phyloP scores from a whole-genome alignment of 2,888 invertebrate species.

The Plebejus anna region DNA sequence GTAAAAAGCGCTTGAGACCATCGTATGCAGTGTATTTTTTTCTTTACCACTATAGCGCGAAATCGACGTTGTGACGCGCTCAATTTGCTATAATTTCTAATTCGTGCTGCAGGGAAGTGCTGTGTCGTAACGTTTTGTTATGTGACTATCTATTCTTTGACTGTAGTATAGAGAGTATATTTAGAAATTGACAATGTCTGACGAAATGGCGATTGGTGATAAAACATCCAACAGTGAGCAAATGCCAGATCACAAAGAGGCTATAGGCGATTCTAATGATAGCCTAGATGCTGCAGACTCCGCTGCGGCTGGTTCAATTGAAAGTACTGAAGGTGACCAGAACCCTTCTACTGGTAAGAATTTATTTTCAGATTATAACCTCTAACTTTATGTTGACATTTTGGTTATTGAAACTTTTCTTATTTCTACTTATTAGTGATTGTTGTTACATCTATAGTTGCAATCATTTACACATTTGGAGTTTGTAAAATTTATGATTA shows the following conservation, averaged over 20 bases:
- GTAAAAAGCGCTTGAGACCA: conserved; percentile 28
- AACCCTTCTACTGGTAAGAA: conserved; percentile 39
- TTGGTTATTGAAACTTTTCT: background rate
- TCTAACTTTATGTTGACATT: conserved; percentile 41
- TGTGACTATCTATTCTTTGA: conserved; percentile 63
- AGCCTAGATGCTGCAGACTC: conserved; percentile 43
- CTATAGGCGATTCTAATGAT: conserved; percentile 52
- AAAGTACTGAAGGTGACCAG: conserved; percentile 41
- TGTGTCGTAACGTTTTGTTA: conserved; percentile 66
- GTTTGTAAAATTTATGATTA: background rate
- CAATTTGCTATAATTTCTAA: conserved; percentile 62
- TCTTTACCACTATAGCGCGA: conserved; percentile 70
- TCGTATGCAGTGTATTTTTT: conserved; percentile 42
- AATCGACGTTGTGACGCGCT: conserved; percentile 73
- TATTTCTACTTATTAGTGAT: background rate
- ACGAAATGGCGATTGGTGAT: conserved; percentile 75
- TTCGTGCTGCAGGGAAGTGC: conserved; percentile 54
- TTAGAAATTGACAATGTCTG: conserved; percentile 71
- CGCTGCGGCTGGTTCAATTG: conserved; percentile 42
- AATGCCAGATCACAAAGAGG: conserved; percentile 46
- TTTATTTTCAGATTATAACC: conserved; percentile 44
- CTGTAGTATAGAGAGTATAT: conserved; percentile 60
- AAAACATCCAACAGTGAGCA: conserved; percentile 49
- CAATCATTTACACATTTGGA: background rate
- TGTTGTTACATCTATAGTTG: background rate